Conservation (phyloP, 2,888 invertebrate species). For the Drosophila phalerata region DNA sequence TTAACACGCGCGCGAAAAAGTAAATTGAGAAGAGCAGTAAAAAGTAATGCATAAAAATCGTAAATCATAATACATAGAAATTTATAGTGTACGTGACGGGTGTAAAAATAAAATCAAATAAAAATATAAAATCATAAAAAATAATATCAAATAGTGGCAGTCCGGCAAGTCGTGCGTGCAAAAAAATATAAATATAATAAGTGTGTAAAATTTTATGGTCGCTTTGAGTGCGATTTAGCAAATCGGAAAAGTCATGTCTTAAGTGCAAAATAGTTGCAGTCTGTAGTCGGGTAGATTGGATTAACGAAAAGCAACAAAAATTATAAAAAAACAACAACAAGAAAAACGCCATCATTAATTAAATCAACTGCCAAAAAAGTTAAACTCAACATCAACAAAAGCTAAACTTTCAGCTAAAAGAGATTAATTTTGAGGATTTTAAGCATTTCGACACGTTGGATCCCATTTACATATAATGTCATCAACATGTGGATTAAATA, state of each 20-base stretch:
- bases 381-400: not conserved
- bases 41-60: conserved; percentile 41
- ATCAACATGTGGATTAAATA: conserved; percentile 85
- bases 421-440: conserved; percentile 36
- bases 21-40: conserved; percentile 20
- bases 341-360: conserved; percentile 4
- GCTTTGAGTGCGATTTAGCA: conserved; percentile 36
- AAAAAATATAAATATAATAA: conserved; percentile 37
- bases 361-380: conserved; percentile 31
- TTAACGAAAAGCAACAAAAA: conserved; percentile 13
- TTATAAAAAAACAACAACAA: conserved; percentile 5
- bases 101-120: conserved; percentile 37
- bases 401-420: conserved; percentile 17
- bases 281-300: conserved; percentile 22
- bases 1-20: conserved; percentile 27
- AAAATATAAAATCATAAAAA: conserved; percentile 38
- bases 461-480: conserved; percentile 82
- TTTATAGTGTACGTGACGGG: conserved; percentile 49
- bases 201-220: conserved; percentile 53
- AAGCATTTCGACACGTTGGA: conserved; percentile 63
- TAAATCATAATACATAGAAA: conserved; percentile 45
- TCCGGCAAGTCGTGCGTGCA: conserved; percentile 53
- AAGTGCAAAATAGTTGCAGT: conserved; percentile 39
- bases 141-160: conserved; percentile 25
- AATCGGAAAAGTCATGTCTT: conserved; percentile 60